Base-by-base conservation (phyloP, 1,140 invertebrate genomes). In the Sarcophaga bullata region DNA sequence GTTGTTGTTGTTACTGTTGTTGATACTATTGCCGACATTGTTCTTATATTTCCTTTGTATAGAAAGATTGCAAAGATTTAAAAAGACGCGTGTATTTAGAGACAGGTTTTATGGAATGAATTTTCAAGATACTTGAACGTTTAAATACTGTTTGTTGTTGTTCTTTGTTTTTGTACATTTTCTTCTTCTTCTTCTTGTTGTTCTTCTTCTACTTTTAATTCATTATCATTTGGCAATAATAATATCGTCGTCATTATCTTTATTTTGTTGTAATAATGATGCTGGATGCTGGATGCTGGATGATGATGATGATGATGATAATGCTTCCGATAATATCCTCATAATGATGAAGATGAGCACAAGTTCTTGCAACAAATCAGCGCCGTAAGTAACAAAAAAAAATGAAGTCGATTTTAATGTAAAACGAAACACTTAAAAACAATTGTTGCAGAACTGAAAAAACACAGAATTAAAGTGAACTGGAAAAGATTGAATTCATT, bases 21-120 rank as follows among this genome's bases (percentile, higher is more conserved):
- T 54, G 52, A 5, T 54, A 15, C 2, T 11, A 25, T 25, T 11
- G 62, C 19, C 62, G 62, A 72, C 62, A 25, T 25, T 72, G 62
- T 25, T 10, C 15, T n/a, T 62, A 17, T 37, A 37, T 37, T 37
- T 37, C 25, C 25, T 37, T 37, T 4, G 25, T 37, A 37, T 37
- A 37, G 1, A 1, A 37, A 19, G 19, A 72, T 17, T 72, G 37
- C 62, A 72, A 49, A 78, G 48, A 19, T 78, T 78, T 52, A 37
- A 37, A 37, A 50, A 78, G 48, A 78, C 75, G 75, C 75, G 75
- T 78, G 75, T 78, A 78, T 49, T 78, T 50, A 78, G 75, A 48
- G 75, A 78, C 75, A 78, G 75, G 75, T 78, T 78, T 78, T 78
- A 78, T 78, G 49, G 48, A 78, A 78, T 50, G 49, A 78, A 78